Conservation (phyloP, 2,797 vertebrate genomes). For the Fratercula arctica region DNA sequence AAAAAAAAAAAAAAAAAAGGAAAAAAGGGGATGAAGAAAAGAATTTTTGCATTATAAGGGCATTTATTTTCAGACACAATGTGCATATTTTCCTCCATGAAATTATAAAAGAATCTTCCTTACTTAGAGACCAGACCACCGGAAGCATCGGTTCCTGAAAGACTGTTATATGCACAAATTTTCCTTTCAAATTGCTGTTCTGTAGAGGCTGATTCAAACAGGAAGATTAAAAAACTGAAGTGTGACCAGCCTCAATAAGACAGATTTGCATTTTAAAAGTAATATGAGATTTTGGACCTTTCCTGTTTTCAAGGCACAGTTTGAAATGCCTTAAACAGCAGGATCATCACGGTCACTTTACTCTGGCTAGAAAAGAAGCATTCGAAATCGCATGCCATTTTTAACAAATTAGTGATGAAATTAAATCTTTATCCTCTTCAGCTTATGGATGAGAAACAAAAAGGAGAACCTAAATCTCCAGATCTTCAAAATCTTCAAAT, state of each 20-base stretch:
- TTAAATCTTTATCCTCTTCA: neutral
- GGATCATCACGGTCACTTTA: neutral
- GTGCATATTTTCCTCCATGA: neutral
- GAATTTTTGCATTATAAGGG: neutral
- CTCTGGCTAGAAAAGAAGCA: neutral
- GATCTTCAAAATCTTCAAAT: neutral
- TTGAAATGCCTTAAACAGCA: neutral
- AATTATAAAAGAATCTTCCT: neutral
- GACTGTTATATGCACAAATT: neutral
- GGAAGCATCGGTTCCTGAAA: neutral
- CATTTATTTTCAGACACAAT: neutral
- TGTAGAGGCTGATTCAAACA: neutral
- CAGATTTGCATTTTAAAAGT: neutral
- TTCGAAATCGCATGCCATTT: neutral
- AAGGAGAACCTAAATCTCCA: neutral
- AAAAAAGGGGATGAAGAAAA: neutral
- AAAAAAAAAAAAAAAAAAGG: neutral
- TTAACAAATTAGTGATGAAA: neutral
- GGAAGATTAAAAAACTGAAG: neutral
- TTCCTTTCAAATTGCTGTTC: neutral
- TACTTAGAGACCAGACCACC: neutral
- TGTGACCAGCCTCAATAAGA: neutral
- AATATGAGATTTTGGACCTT: neutral
- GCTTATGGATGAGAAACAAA: neutral
- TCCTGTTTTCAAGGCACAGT: neutral